Conservation (phyloP, 2,113 vertebrate genomes). For the Callorhinus ursinus region DNA sequence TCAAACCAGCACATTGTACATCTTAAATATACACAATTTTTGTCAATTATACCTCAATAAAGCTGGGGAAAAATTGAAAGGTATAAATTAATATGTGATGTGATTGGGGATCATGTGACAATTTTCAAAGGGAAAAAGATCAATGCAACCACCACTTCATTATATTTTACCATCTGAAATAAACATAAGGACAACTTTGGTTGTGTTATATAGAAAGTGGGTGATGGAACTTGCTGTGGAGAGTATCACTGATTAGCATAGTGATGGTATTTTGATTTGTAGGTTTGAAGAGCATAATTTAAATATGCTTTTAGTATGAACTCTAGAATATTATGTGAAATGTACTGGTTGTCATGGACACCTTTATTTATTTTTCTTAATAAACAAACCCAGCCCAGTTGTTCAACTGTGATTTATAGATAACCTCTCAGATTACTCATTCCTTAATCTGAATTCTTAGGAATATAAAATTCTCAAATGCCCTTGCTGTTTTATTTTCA, state of each 20-base stretch:
- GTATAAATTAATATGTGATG: neutral
- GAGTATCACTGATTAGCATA: neutral
- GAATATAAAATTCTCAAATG: constrained; percentile 31
- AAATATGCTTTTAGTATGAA: constrained; percentile 21
- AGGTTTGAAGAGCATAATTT: neutral
- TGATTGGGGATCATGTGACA: neutral
- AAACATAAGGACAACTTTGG: neutral
- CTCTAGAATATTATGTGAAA: neutral
- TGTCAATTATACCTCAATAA: neutral
- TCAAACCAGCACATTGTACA: neutral
- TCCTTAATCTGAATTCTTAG: constrained; percentile 34
- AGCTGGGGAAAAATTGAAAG: neutral
- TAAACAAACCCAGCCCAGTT: constrained; percentile 41
- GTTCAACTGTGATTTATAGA: constrained; percentile 38
- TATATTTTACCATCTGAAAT: neutral
- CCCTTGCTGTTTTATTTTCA: neutral
- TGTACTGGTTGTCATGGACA: constrained; percentile 32
- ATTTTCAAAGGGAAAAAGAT: neutral
- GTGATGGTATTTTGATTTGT: neutral
- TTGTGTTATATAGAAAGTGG: neutral
- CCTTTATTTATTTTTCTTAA: constrained; percentile 54
- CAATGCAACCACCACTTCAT: neutral
- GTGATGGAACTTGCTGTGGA: neutral
- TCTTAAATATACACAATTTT: neutral
- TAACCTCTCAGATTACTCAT: constrained; percentile 25